phyloP scores from a whole-genome alignment of 2,113 vertebrate genomes.

The Passer montanus region DNA sequence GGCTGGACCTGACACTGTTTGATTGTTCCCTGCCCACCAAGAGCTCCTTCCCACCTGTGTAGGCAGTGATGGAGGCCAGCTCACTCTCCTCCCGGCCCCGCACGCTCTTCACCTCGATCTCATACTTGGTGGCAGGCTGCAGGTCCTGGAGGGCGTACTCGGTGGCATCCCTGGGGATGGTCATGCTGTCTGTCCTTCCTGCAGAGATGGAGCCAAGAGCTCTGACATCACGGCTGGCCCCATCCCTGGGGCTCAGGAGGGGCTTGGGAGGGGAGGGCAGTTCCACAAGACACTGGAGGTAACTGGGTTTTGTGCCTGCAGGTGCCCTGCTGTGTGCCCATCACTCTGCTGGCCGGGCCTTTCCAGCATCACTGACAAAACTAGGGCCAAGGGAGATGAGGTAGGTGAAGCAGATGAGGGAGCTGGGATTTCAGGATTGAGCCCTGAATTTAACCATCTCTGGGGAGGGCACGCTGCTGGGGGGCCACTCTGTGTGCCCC shows the following conservation, averaged over 20 bases:
- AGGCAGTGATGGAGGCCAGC: slow-evolving; percentile 76
- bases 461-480: background rate
- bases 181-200: slow-evolving; percentile 87
- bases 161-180: slow-evolving; percentile 84
- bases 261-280: background rate
- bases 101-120: slow-evolving; percentile 87
- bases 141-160: slow-evolving; percentile 84
- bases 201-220: slow-evolving; percentile 33
- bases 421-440: background rate
- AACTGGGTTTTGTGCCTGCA: background rate
- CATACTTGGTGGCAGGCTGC: slow-evolving; percentile 89
- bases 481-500: background rate
- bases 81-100: slow-evolving; percentile 88
- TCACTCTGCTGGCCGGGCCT: background rate
- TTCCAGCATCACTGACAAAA: background rate
- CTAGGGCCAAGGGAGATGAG: background rate
- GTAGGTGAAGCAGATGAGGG: fast-evolving
- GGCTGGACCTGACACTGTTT: background rate
- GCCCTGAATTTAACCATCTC: background rate
- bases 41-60: slow-evolving; percentile 83
- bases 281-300: background rate
- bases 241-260: background rate
- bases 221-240: background rate
- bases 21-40: background rate
- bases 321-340: background rate